Evolutionary conservation across 1,140 invertebrate species (phyloP), one percentile per base, ranked within the genome.

Genomic region (Arion vulgaris): DNA sequence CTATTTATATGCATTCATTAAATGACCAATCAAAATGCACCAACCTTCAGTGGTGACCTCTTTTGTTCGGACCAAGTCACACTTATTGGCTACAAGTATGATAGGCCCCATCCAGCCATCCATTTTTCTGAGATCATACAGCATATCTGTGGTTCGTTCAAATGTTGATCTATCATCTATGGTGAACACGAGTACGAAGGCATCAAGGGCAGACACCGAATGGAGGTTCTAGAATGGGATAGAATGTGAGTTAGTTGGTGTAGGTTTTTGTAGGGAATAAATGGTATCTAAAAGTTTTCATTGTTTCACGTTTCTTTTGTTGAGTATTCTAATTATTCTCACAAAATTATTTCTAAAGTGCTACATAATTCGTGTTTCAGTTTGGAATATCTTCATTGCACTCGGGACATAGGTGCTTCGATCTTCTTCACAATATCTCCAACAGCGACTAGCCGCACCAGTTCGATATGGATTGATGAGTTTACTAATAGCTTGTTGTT

Each of bases 21-120:
- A 57, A 9, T 57, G 53, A 57, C 19, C 53, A 57, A 57, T 19
- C 45, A 49, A 57, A 23, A 57, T 5, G 49, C 11, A 32, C 88
- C 94, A 93, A 98, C 97, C 97, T 94, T 97, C 95, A 41, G 95
- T 95, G 38, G 96, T 94, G 39, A 99, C 95, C 36, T 95, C 94
- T 80, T 97, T 94, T 66, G 96, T 96, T 83, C 98, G 93, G 38
- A 96, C 98, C 39, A 99, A 94, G 93, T 99, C 98, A 32, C 96
- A 96, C 93, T 99, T 99, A 92, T 99, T 99, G 5, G 96, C 97
- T 0, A 98, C 98, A 1, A 99, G 94, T 85, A 99, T 98, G 69
- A 98, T 96, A 0, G 97, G 96, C 0, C 71, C 79, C 34, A 83
- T 38, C 32, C 79, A 66, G 7, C 53, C 69, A 32, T 86, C 83